phyloP scores from a whole-genome alignment of 2,113 vertebrate species.

The Cyprinodon brontotheroides region DNA sequence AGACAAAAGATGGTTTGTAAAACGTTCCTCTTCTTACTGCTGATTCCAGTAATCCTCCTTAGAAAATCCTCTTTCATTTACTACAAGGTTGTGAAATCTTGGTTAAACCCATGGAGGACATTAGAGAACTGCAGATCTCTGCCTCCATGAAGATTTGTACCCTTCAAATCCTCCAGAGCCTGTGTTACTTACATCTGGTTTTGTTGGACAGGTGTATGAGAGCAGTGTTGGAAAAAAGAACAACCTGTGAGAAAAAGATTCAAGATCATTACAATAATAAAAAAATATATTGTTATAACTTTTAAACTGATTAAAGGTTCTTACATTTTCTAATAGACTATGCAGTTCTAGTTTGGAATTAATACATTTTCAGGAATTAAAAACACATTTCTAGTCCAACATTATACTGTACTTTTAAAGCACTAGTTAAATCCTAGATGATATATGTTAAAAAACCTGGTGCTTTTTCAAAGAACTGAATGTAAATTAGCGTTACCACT shows the following conservation, averaged over 20 bases:
- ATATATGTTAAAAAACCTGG: no score
- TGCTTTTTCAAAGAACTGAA: no score
- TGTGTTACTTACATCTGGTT: constrained; percentile 8
- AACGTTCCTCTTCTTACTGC: constrained; percentile 4
- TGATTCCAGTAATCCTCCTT: constrained; percentile 34
- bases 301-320: no score
- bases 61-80: constrained; percentile 42
- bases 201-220: constrained; percentile 7
- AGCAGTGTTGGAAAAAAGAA: neutral
- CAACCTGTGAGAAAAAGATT: neutral
- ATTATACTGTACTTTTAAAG: no score
- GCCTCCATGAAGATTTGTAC: constrained; percentile 35
- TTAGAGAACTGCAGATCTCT: constrained; percentile 14
- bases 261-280: neutral
- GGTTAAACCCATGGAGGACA: constrained; percentile 31
- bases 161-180: constrained; percentile 13
- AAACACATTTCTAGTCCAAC: no score
- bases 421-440: no score
- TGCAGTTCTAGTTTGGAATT: no score
- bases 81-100: constrained; percentile 53
- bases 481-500: no score
- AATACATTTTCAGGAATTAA: no score
- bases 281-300: no score
- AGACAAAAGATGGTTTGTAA: constrained; percentile 1
- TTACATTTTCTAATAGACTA: no score